phyloP scores from a whole-genome alignment of 2,888 invertebrate genomes.

The Sphaeridia pumilis region DNA sequence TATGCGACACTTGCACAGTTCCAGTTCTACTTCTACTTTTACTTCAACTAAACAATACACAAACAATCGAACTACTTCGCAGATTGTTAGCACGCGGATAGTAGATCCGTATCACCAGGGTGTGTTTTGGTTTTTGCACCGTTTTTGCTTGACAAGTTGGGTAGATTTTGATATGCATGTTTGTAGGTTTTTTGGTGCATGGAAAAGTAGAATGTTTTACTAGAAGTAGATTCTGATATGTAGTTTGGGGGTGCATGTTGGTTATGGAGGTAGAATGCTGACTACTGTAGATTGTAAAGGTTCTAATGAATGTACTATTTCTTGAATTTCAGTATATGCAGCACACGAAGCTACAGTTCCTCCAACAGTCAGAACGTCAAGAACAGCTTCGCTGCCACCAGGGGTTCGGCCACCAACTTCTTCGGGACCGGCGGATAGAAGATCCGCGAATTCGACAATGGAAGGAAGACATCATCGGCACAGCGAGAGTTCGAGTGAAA shows the following conservation, averaged over 20 bases:
- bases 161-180: no score
- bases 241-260: no score
- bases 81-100: slow-evolving; percentile 6
- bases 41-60: slow-evolving; percentile 4
- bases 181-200: no score
- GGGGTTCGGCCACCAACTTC: slow-evolving; percentile 10
- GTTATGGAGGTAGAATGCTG: no score
- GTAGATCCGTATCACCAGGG: slow-evolving; percentile 18
- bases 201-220: no score
- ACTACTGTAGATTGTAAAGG: no score
- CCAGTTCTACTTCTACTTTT: no score
- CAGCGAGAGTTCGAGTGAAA: slow-evolving; percentile 40
- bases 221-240: no score
- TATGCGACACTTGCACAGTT: slow-evolving; percentile 11
- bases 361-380: no score
- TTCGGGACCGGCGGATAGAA: not conserved
- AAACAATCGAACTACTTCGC: slow-evolving; percentile 2
- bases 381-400: slow-evolving; percentile 19
- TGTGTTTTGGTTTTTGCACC: no score
- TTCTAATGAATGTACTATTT: no score
- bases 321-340: slow-evolving; percentile 11
- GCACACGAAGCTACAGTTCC: slow-evolving; percentile 15
- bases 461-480: slow-evolving; percentile 30
- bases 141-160: no score
- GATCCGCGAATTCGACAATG: not conserved